These are phyloP conservation scores for Chelon auratus DNA, from an alignment of 2,797 vertebrate genomes.

Conservation along the genomic window DNA sequence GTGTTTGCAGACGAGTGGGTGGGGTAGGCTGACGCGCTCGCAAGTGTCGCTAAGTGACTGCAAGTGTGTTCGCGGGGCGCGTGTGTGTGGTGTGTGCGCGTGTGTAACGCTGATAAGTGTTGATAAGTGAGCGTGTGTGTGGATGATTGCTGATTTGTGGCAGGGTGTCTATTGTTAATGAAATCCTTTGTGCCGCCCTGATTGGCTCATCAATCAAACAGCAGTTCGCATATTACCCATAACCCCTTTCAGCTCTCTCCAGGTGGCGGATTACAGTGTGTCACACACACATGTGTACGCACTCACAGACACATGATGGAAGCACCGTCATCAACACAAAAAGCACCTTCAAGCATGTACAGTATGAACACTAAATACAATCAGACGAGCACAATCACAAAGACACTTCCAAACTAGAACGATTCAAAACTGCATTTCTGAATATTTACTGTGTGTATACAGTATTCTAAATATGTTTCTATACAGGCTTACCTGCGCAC, in stretches of 20 bases:
- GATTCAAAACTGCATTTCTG: background rate
- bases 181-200: conserved; percentile 86
- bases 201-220: conserved; percentile 87
- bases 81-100: conserved; percentile 64
- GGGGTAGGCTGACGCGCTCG: conserved; percentile 23
- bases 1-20: conserved; percentile 37
- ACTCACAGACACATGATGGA: conserved; percentile 1
- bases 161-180: conserved; percentile 85
- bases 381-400: background rate
- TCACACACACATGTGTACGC: background rate
- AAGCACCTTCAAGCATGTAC: background rate
- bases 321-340: conserved; percentile 13
- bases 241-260: conserved; percentile 76
- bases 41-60: conserved; percentile 58
- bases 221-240: conserved; percentile 78
- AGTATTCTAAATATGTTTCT: background rate
- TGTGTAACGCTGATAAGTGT: conserved; percentile 63
- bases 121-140: conserved; percentile 64
- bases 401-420: background rate
- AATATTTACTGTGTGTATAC: background rate
- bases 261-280: conserved; percentile 78
- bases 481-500: background rate
- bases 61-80: conserved; percentile 59
- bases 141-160: conserved; percentile 86
- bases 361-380: background rate